Conservation (phyloP, 2,888 invertebrate species). For the Melikaiella ostensackeni region DNA sequence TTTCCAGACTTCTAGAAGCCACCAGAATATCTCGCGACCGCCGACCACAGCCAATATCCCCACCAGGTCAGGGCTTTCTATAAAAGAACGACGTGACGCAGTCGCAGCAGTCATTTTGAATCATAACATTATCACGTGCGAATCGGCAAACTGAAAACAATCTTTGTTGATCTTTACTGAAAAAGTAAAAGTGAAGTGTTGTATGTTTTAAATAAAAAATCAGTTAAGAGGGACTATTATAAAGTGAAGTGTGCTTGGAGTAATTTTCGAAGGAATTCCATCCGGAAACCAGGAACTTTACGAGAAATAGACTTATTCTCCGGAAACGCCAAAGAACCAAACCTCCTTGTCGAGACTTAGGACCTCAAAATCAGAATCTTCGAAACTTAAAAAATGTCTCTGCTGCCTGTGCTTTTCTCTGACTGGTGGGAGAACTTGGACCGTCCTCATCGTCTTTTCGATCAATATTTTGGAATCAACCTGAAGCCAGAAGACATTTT, state of each 20-base stretch:
- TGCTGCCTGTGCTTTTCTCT: conserved; percentile 88
- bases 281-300: no score
- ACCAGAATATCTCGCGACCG: not conserved
- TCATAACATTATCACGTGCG: conserved; percentile 13
- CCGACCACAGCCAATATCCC: not conserved
- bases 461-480: conserved; percentile 89
- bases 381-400: conserved; percentile 82
- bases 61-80: not conserved
- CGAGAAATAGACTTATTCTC: no score
- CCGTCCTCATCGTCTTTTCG: conserved; percentile 85
- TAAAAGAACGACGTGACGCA: not conserved
- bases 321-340: no score
- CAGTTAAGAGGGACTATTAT: not conserved
- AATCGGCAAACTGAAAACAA: not conserved
- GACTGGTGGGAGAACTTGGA: conserved; percentile 91
- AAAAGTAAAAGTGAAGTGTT: not conserved
- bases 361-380: not conserved
- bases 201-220: not conserved
- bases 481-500: conserved; percentile 80
- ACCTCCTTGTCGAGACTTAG: not conserved
- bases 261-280: no score
- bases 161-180: not conserved
- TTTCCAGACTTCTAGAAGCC: not conserved
- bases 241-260: not conserved
- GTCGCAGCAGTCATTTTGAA: not conserved